Evolutionary conservation across 2,113 vertebrate species (phyloP).

Genomic region (Melanerpes formicivorus): DNA sequence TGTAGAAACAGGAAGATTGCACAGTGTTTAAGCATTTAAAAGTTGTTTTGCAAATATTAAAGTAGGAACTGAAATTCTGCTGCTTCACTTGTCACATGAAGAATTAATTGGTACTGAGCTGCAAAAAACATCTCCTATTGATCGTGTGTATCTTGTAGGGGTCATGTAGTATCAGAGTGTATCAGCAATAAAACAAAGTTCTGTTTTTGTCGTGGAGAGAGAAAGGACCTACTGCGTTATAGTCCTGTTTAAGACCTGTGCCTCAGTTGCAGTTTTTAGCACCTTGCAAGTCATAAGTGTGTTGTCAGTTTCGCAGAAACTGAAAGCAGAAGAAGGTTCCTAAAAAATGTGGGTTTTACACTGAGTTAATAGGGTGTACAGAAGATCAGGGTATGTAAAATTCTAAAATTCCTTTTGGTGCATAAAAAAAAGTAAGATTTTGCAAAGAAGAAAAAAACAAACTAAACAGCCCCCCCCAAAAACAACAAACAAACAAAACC

Average conservation of each 20-base stretch:
- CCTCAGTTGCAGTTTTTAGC: not conserved
- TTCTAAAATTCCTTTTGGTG: not conserved
- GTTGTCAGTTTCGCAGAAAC: not conserved
- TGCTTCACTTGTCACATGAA: not conserved
- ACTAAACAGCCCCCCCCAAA: not conserved
- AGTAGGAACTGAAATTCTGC: not conserved
- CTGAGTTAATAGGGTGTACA: not conserved
- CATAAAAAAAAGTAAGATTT: not conserved
- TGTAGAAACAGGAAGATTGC: not conserved
- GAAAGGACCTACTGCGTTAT: not conserved
- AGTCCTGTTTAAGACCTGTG: not conserved
- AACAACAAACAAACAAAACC: not conserved
- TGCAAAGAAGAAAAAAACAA: not conserved
- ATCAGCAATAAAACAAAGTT: not conserved
- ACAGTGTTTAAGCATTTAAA: not conserved
- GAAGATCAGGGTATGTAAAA: not conserved
- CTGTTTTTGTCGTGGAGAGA: not conserved
- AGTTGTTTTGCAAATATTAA: not conserved
- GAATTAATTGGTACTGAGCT: not conserved
- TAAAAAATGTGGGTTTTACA: not conserved
- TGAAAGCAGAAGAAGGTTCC: not conserved
- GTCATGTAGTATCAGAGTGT: not conserved
- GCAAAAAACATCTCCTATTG: not conserved
- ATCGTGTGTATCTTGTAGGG: not conserved
- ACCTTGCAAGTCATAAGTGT: not conserved